A percentile compares a stretch with the other conserved stretches of the same genome.
phyloP scores from a whole-genome alignment of 37 sponge, comb jelly and placozoan species.

The Haliclona indistincta region DNA sequence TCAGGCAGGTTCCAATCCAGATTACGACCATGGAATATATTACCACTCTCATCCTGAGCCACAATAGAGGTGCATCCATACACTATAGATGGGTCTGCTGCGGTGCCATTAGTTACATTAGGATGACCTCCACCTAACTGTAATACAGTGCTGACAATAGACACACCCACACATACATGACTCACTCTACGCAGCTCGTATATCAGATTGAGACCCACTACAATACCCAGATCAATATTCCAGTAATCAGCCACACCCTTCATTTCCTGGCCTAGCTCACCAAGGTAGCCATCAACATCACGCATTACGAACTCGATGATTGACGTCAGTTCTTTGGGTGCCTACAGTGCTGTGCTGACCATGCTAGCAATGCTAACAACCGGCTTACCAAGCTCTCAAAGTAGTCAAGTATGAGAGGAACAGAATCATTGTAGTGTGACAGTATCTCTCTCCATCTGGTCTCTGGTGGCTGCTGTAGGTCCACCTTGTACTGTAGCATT shows the following conservation, averaged over 20 bases:
- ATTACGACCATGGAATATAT: conserved; percentile 63
- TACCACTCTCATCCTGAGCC: conserved; percentile 33
- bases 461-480: conserved; percentile 53
- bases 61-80: conserved; percentile 66
- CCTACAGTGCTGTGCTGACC: background rate
- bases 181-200: conserved; percentile 65
- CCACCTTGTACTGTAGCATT: conserved; percentile 39
- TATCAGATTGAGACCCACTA: conserved; percentile 64
- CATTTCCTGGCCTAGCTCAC: conserved; percentile 69
- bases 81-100: conserved; percentile 5
- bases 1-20: conserved; percentile 79
- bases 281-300: conserved; percentile 48
- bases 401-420: conserved; percentile 57
- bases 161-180: background rate
- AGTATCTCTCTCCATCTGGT: conserved; percentile 53
- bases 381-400: conserved; percentile 16
- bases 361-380: too few relatives aligned
- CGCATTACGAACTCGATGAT: conserved; percentile 43
- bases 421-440: conserved; percentile 50
- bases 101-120: conserved; percentile 49
- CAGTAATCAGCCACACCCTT: conserved; percentile 57
- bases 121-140: conserved; percentile 77
- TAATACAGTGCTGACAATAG: background rate
- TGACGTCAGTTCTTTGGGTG: conserved; percentile 13
- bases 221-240: conserved; percentile 52